phyloP scores from a whole-genome alignment of 2,113 vertebrate genomes.

The Rhinolophus sinicus region DNA sequence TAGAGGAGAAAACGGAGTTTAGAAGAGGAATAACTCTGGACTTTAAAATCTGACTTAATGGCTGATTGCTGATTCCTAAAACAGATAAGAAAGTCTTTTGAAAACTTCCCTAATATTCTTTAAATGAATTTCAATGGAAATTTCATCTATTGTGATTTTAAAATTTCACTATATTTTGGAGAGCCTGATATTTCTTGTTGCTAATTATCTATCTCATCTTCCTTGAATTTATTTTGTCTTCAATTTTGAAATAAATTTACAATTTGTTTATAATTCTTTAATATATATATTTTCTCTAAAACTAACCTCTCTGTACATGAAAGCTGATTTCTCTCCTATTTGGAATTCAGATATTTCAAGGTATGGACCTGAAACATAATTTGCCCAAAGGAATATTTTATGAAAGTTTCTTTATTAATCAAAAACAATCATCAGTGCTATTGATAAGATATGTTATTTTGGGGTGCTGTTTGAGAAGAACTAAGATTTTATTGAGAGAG shows the following conservation, averaged over 20 bases:
- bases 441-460: conserved; percentile 48
- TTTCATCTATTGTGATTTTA: not conserved
- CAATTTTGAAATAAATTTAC: not conserved
- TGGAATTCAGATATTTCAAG: conserved; percentile 29
- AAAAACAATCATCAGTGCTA: conserved; percentile 53
- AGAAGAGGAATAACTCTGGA: not conserved
- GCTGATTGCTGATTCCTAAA: not conserved
- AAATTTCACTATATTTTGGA: not conserved
- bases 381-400: conserved; percentile 44
- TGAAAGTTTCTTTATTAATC: conserved; percentile 17
- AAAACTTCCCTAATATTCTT: not conserved
- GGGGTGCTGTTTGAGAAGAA: not conserved
- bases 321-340: conserved; percentile 39
- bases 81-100: not conserved
- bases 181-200: not conserved
- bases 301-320: not conserved
- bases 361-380: conserved; percentile 15
- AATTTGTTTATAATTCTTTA: not conserved
- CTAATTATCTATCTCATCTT: not conserved
- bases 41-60: not conserved
- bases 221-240: not conserved
- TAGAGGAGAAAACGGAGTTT: not conserved
- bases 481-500: not conserved
- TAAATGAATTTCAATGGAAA: not conserved
- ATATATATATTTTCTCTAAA: conserved; percentile 22